Conservation (phyloP, 64 coral and sea anemone species). For the Cladopsammia gracilis region DNA sequence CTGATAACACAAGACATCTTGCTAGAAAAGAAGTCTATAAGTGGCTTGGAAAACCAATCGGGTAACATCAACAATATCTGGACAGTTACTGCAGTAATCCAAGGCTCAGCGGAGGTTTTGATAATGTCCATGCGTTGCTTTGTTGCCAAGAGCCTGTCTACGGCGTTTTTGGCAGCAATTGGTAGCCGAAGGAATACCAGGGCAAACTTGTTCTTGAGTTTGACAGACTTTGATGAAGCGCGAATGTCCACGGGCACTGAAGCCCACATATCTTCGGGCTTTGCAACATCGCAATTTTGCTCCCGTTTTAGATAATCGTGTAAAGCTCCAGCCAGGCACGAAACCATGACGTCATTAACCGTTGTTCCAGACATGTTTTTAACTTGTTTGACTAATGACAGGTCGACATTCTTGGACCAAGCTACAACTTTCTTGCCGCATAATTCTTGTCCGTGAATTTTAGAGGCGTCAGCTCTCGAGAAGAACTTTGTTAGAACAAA, state of each 20-base stretch:
- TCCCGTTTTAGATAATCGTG: constrained; percentile 76
- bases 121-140: constrained; percentile 94
- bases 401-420: constrained; percentile 87
- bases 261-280: constrained; percentile 92
- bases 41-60: constrained; percentile 69
- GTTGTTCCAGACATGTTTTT: constrained; percentile 92
- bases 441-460: constrained; percentile 84
- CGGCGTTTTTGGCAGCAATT: constrained; percentile 55
- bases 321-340: constrained; percentile 90
- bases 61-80: constrained; percentile 87
- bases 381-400: constrained; percentile 82
- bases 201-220: constrained; percentile 91
- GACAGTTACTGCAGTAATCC: constrained; percentile 79
- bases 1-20: constrained; percentile 97
- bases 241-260: constrained; percentile 95
- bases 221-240: constrained; percentile 72
- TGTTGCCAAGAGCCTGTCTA: constrained; percentile 80
- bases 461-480: constrained; percentile 71
- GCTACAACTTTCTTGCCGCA: constrained; percentile 85
- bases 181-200: constrained; percentile 91
- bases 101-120: constrained; percentile 92
- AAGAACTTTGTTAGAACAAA: constrained; percentile 81
- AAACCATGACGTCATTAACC: constrained; percentile 98
- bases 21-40: constrained; percentile 88
- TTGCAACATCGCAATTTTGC: constrained; percentile 11